A percentile compares a stretch with the other conserved stretches of the same genome.
phyloP scores from a whole-genome alignment of 2,888 invertebrate genomes.

The Harmothoe impar region DNA sequence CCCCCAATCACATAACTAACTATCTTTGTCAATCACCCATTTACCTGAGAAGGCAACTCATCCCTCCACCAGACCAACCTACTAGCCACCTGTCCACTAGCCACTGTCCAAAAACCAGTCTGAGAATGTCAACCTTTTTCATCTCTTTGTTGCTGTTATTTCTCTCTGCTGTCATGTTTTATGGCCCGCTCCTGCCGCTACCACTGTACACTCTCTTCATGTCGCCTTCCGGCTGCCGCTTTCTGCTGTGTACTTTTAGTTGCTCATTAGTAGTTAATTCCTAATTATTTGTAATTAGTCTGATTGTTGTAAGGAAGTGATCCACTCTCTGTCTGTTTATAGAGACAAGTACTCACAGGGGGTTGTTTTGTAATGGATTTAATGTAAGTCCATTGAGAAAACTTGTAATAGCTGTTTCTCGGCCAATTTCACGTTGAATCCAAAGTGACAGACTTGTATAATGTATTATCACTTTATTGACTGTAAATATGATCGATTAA shows the following conservation, averaged over 20 bases:
- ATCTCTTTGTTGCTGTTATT: neutral
- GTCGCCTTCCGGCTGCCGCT: neutral
- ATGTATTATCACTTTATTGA: too few species aligned
- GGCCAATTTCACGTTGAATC: too few species aligned
- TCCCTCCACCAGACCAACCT: neutral
- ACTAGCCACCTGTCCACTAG: neutral
- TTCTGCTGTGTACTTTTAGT: neutral
- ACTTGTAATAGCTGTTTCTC: too few species aligned
- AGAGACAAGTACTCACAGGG: neutral
- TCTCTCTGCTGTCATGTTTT: neutral
- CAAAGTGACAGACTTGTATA: too few species aligned
- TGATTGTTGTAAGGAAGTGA: conserved; percentile 2
- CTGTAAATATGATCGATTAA: too few species aligned
- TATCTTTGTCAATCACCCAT: too few species aligned
- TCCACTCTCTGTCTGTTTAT: neutral
- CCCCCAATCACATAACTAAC: too few species aligned
- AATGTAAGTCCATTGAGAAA: too few species aligned
- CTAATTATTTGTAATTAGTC: neutral
- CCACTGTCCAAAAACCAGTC: neutral
- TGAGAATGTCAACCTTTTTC: neutral
- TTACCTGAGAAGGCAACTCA: too few species aligned
- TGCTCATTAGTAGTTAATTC: neutral
- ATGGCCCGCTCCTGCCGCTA: neutral
- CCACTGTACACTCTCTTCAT: too few species aligned
- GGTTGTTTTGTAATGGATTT: too few species aligned